Conservation (phyloP, 2,888 invertebrate species). For the Eudemis profundana region DNA sequence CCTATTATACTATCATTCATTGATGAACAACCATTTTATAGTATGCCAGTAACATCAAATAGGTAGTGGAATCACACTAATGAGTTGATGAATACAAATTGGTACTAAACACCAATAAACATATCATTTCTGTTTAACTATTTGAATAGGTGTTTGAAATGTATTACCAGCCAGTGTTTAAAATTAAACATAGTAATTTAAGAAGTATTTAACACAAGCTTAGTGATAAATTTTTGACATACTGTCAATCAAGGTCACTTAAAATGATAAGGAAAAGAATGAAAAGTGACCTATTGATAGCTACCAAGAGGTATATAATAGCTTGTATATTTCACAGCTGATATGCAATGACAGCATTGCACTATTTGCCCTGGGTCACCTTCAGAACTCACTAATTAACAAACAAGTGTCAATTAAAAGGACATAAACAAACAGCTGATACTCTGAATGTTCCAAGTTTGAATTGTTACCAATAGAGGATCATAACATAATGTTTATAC, state of each 20-base stretch:
- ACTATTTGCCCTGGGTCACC: slow-evolving; percentile 22
- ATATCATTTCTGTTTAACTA: too few species aligned
- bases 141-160: too few species aligned
- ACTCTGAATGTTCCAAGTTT: slow-evolving; percentile 31
- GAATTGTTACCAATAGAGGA: slow-evolving; percentile 19
- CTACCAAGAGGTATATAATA: background rate
- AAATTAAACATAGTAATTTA: background rate
- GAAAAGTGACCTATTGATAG: background rate
- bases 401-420: slow-evolving; percentile 40
- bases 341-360: slow-evolving; percentile 14
- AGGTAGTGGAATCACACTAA: too few species aligned
- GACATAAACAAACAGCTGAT: slow-evolving; percentile 35
- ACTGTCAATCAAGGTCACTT: background rate
- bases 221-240: slow-evolving; percentile 3
- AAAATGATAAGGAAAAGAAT: background rate
- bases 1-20: too few species aligned
- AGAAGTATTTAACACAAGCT: too few species aligned
- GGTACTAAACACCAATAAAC: background rate
- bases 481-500: slow-evolving; percentile 48
- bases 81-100: too few species aligned
- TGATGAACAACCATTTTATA: too few species aligned
- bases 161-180: background rate
- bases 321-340: slow-evolving; percentile 6
- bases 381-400: slow-evolving; percentile 35
- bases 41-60: too few species aligned